Conservation (phyloP, 1,140 invertebrate genomes). For the Phortica variegata region DNA sequence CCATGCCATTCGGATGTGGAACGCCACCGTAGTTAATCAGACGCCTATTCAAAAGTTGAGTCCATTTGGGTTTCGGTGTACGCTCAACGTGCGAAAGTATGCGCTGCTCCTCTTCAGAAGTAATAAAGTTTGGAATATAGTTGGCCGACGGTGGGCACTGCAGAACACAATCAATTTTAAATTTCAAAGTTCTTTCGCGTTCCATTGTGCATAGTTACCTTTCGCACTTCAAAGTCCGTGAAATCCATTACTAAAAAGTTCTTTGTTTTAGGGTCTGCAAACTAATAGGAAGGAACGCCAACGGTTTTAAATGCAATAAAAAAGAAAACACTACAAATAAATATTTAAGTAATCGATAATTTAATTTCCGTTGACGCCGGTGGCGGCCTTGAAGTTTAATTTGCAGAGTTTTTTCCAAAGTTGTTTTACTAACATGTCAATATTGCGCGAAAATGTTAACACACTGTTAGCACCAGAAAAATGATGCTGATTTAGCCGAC, state of each 20-base stretch:
- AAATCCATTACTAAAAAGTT: conserved; percentile 47
- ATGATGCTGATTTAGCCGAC: too few species aligned
- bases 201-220: conserved; percentile 15
- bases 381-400: conserved; percentile 11
- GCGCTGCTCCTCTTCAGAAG: conserved; percentile 73
- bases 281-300: too few species aligned
- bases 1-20: conserved; percentile 91
- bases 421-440: too few species aligned
- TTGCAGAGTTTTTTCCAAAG: too few species aligned
- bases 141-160: conserved; percentile 73
- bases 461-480: too few species aligned
- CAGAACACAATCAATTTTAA: not conserved
- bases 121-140: conserved; percentile 93
- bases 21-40: conserved; percentile 97
- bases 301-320: conserved; percentile 14
- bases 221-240: conserved; percentile 48
- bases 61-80: conserved; percentile 94
- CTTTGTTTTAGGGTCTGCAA: too few species aligned
- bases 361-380: conserved; percentile 21
- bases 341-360: conserved; percentile 38
- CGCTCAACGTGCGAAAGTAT: conserved; percentile 74
- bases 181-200: not conserved
- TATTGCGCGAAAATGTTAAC: too few species aligned
- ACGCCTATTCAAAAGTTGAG: conserved; percentile 83
- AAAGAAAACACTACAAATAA: conserved; percentile 21